Conservation (phyloP, 2,888 invertebrate species). For the Dendrolimus pini region DNA sequence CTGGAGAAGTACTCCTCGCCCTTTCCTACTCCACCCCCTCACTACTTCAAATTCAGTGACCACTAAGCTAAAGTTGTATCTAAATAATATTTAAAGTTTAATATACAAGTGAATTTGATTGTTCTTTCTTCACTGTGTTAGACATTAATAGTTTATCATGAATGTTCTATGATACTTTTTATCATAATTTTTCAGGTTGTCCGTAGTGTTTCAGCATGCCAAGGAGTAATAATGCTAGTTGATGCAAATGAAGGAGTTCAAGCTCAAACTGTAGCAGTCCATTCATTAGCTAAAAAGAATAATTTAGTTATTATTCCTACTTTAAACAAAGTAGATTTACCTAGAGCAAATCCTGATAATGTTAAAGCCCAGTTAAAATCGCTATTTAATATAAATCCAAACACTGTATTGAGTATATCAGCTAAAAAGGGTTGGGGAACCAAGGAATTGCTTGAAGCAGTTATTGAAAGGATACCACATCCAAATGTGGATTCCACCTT, state of each 20-base stretch:
- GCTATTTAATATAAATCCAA: slow-evolving; percentile 87
- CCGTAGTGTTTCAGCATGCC: slow-evolving; percentile 93
- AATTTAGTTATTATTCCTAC: slow-evolving; percentile 92
- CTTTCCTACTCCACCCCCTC: too few relatives aligned
- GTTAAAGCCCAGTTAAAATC: slow-evolving; percentile 87
- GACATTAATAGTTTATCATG: too few relatives aligned
- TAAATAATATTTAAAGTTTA: too few relatives aligned
- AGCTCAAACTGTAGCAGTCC: slow-evolving; percentile 98
- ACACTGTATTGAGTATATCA: slow-evolving; percentile 88
- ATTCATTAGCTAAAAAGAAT: slow-evolving; percentile 90
- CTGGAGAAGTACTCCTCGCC: too few relatives aligned
- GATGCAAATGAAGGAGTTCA: slow-evolving; percentile 98
- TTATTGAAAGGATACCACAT: slow-evolving; percentile 87
- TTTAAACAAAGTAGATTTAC: slow-evolving; percentile 97
- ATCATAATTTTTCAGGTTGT: slow-evolving; percentile 74
- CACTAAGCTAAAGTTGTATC: too few relatives aligned
- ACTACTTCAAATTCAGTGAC: too few relatives aligned
- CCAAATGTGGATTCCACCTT: slow-evolving; percentile 78
- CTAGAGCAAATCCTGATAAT: slow-evolving; percentile 90
- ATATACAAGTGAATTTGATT: too few relatives aligned
- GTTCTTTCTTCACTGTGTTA: too few relatives aligned
- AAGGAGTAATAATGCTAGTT: slow-evolving; percentile 95
- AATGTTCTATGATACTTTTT: too few relatives aligned
- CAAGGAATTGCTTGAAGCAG: slow-evolving; percentile 83
- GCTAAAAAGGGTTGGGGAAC: slow-evolving; percentile 95